These are phyloP conservation scores for Lepidochitona cinerea DNA, from an alignment of 2,888 invertebrate genomes.

Conservation along the genomic window DNA sequence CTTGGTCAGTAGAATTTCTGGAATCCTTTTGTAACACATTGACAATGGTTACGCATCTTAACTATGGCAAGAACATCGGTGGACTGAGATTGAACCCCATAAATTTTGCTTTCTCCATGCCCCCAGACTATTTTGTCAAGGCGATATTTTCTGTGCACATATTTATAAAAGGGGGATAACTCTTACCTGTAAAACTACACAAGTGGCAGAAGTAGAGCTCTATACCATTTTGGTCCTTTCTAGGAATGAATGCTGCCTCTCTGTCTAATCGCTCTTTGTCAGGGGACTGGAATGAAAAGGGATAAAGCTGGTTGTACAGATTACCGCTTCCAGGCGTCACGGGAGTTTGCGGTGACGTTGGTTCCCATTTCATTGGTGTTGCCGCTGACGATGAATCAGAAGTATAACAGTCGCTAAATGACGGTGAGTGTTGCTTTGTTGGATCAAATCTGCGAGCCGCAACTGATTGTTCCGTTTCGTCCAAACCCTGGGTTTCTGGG, in stretches of 20 bases:
- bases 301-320: not conserved
- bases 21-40: no score
- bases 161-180: no score
- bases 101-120: no score
- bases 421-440: not conserved
- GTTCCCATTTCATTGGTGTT: slow-evolving; percentile 5
- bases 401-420: not conserved
- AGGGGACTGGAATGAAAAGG: not conserved
- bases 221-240: not conserved
- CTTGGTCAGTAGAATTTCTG: no score
- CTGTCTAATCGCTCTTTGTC: not conserved
- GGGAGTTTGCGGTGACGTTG: not conserved
- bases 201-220: not conserved
- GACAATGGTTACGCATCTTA: no score
- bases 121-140: no score
- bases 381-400: not conserved
- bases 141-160: no score
- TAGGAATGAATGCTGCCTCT: not conserved
- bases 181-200: not conserved
- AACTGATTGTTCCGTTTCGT: no score
- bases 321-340: not conserved
- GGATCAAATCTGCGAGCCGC: not conserved
- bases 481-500: not conserved
- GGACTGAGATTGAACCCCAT: no score
- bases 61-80: no score